A percentile compares a stretch with the other conserved stretches of the same genome.
These are phyloP conservation scores for Drosophila pseudotakahashii DNA, from an alignment of 2,888 invertebrate genomes.

Conservation along the genomic window DNA sequence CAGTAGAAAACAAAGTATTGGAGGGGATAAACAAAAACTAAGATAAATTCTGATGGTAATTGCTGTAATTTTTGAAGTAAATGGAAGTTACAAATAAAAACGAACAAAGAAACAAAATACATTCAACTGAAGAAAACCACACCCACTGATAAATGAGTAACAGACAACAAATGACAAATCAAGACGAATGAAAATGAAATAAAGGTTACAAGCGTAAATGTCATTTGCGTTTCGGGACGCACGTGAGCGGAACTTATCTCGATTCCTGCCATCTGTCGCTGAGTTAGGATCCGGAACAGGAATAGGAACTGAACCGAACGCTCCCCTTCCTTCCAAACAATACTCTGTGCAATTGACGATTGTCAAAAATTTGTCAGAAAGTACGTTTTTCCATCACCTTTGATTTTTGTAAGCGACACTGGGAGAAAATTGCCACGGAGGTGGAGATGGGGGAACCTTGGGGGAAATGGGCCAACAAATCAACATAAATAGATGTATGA, in stretches of 20 bases:
- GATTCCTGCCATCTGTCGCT: constrained; percentile 49
- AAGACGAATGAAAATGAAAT: constrained; percentile 53
- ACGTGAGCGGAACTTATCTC: constrained; percentile 69
- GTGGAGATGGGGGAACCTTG: neutral
- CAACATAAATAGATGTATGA: constrained; percentile 71
- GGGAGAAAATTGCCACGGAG: too few species aligned
- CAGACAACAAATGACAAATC: constrained; percentile 43
- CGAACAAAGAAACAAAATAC: neutral
- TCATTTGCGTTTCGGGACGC: constrained; percentile 48
- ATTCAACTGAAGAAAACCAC: constrained; percentile 10
- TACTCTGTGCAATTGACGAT: constrained; percentile 67
- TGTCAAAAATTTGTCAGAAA: constrained; percentile 78
- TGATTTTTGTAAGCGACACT: constrained; percentile 58
- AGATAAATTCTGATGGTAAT: too few species aligned
- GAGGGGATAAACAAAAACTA: neutral
- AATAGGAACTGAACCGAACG: constrained; percentile 15
- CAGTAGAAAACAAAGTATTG: neutral
- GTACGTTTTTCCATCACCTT: constrained; percentile 61
- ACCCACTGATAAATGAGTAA: constrained; percentile 21
- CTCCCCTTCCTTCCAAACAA: constrained; percentile 17
- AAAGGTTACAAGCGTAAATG: constrained; percentile 58
- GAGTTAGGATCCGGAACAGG: constrained; percentile 40
- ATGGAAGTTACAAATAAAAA: too few species aligned
- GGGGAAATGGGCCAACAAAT: constrained; percentile 65
- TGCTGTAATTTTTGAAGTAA: neutral